Base-by-base conservation (phyloP, 53 echinoderm and acorn worm species). In the Henricia sp. region DNA sequence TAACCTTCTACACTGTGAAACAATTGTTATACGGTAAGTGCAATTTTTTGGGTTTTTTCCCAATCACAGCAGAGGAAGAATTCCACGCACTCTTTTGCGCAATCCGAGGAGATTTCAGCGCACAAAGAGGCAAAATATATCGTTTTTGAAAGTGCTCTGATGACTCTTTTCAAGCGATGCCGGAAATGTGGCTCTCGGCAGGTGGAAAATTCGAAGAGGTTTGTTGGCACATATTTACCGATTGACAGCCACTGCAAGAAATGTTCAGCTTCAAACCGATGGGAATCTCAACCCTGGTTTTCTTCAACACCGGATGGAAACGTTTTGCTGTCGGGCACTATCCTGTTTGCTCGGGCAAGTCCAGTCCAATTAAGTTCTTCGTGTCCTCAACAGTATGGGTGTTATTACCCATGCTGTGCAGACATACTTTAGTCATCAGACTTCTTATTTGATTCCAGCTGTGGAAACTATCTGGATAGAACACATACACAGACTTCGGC, bases 281-380 rank as follows among this genome's bases (percentile, higher is more conserved):
- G 66, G 82, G 66, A 82, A 24, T 53, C 37, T 3, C 68, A 82
- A 0, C 82, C 82, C 11, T 50, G 52, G 48, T 33, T 82, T 20
- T 24, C 66, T 9, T 37, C 27, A 38, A 39, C 28, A 9, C 86
- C 70, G 39, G 82, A 82, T 28, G 86, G 90, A 3, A 90, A 86
- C 41, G 27, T 74, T 30, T 67, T 82, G 14, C 50, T 90, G 32
- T 90, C 90, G 19, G 82, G 86, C 39, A 64, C 90, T 0, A 86
- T 71, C 21, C 63, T 90, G 32, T 90, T 82, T 63, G 70, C 90
- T 13, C 86, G 90, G 21, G 85, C 35, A 3, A 85, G 85, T 62
- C 70, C 53, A 6, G 23, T 59, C 21, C 27, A 52, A n/a, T n/a
- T n/a, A n/a, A 52, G 48, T 42, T 4, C 40, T 82, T 23, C 57